These are phyloP conservation scores for Alfaro cultratus DNA, from an alignment of 2,797 vertebrate species.

Conservation along the genomic window DNA sequence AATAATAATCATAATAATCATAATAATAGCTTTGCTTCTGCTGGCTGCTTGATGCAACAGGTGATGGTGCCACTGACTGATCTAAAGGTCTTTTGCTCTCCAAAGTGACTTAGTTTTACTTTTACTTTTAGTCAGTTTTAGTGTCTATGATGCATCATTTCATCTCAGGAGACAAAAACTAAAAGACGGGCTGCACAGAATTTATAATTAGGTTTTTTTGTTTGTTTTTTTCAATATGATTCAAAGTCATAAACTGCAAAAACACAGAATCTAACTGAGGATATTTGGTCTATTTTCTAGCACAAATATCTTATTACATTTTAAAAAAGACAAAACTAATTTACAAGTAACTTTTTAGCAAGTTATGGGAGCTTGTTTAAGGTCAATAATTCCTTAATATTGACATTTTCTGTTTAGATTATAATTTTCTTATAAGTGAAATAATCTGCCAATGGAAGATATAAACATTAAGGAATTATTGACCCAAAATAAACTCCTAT, in stretches of 20 bases:
- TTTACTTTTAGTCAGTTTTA: neutral
- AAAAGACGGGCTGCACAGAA: neutral
- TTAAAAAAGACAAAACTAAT: no score
- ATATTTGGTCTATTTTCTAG: no score
- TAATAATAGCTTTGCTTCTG: neutral
- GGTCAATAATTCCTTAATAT: no score
- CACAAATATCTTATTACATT: no score
- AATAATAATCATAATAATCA: neutral
- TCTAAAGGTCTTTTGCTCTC: slow-evolving; percentile 67
- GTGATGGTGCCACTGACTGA: slow-evolving; percentile 37
- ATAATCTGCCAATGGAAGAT: no score
- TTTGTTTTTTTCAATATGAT: neutral
- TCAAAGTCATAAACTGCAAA: neutral
- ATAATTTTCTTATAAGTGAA: no score
- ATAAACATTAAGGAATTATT: no score
- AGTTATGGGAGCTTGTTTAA: no score
- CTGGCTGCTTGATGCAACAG: slow-evolving; percentile 54
- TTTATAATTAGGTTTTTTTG: neutral
- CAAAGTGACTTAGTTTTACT: neutral
- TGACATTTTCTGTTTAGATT: no score
- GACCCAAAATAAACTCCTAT: no score
- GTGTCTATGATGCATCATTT: neutral
- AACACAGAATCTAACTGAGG: no score
- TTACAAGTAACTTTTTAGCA: no score
- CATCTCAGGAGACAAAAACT: neutral